Evolutionary conservation across 2,797 vertebrate genomes (phyloP).

Genomic region (Anabacerthia variegaticeps): DNA sequence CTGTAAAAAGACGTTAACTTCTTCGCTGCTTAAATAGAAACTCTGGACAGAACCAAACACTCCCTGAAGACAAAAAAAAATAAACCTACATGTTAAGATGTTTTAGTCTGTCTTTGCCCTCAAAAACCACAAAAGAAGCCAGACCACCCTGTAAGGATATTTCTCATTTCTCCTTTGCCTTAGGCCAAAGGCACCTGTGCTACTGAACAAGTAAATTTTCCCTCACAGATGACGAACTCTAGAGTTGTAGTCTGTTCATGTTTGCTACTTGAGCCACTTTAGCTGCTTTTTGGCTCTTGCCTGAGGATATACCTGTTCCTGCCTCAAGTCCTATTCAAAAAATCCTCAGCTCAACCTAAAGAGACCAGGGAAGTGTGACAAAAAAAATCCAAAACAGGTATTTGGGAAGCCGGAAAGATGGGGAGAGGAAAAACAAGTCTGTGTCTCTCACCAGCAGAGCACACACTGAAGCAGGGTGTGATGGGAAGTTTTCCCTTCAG

Average conservation of each 20-base stretch:
- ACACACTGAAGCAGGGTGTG: neutral
- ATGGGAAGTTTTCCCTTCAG: neutral
- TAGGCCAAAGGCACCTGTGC: neutral
- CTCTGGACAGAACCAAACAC: neutral
- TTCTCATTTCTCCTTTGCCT: neutral
- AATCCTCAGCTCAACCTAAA: neutral
- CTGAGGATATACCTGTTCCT: neutral
- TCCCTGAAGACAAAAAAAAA: neutral
- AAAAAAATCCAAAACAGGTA: neutral
- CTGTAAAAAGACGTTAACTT: neutral
- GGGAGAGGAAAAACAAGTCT: neutral
- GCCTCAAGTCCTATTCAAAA: neutral
- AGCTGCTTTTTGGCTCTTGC: neutral
- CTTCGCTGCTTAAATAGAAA: neutral
- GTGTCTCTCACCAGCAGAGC: neutral
- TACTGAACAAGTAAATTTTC: neutral
- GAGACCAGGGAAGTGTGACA: neutral
- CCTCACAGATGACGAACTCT: neutral
- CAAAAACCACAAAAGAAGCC: neutral
- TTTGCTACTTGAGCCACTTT: neutral
- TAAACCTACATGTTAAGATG: neutral
- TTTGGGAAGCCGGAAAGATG: neutral
- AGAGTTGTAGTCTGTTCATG: accelerated
- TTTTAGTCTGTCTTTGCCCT: neutral
- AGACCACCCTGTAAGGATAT: neutral